These are phyloP conservation scores for Lasioglossum leucozonium DNA, from an alignment of 2,888 invertebrate genomes.

Conservation along the genomic window DNA sequence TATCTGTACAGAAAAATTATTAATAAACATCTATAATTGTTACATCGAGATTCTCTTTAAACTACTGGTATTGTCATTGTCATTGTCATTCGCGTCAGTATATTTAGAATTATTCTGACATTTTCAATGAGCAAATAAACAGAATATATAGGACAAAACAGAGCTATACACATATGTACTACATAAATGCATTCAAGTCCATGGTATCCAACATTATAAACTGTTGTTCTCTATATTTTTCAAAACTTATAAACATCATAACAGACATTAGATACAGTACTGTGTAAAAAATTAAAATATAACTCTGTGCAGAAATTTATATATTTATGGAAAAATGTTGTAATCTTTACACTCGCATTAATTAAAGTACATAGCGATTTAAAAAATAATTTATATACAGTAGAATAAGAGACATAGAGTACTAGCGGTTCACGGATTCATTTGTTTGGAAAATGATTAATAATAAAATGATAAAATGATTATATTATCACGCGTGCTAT, in stretches of 20 bases:
- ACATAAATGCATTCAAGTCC: slow-evolving; percentile 4
- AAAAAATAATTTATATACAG: not conserved
- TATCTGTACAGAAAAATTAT: not conserved
- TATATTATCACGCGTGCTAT: not conserved
- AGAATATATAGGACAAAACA: slow-evolving; percentile 17
- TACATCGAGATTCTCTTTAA: not conserved
- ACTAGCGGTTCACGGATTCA: not conserved
- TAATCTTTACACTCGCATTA: not conserved
- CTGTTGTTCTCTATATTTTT: slow-evolving; percentile 18
- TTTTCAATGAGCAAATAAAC: slow-evolving; percentile 26
- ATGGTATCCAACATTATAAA: slow-evolving; percentile 37
- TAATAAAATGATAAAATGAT: not conserved
- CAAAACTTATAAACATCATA: slow-evolving; percentile 2
- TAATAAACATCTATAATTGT: not conserved
- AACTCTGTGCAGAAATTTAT: not conserved
- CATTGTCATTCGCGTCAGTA: slow-evolving; percentile 7
- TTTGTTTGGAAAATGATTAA: not conserved
- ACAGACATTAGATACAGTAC: not conserved
- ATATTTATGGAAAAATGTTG: not conserved
- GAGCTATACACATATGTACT: not conserved
- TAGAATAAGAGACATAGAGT: not conserved
- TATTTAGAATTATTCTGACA: slow-evolving; percentile 8
- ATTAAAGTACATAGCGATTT: not conserved
- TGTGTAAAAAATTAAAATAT: not conserved
- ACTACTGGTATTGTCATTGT: not conserved